Percentiles rank a stretch among this genome's conserved stretches.
Conservation (phyloP, 2,113 vertebrate genomes). For the Phocoena phocoena region DNA sequence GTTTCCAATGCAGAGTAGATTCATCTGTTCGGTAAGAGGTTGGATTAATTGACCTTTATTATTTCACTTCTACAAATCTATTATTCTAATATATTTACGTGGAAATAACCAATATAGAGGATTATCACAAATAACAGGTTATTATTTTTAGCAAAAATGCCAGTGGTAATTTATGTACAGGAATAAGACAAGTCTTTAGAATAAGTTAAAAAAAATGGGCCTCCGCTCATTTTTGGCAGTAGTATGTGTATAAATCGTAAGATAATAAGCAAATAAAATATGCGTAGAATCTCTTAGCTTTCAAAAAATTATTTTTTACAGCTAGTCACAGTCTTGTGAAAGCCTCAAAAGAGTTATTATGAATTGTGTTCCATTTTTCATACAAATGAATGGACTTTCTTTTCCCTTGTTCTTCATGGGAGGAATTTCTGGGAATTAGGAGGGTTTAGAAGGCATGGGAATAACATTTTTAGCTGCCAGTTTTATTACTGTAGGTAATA, state of each 20-base stretch:
- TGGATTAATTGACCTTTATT: neutral
- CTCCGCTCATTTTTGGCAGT: neutral
- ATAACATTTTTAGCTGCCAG: neutral
- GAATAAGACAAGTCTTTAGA: neutral
- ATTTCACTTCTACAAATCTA: slow-evolving; percentile 1
- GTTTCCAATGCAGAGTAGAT: neutral
- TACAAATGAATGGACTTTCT: slow-evolving; percentile 18
- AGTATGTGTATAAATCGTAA: neutral
- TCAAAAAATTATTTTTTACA: slow-evolving; percentile 41
- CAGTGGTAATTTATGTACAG: neutral
- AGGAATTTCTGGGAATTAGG: neutral
- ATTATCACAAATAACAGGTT: neutral
- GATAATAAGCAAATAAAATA: neutral
- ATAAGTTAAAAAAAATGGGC: neutral
- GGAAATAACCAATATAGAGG: neutral
- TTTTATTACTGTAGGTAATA: neutral
- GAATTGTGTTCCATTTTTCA: slow-evolving; percentile 25
- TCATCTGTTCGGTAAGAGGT: neutral
- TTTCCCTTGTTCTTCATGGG: slow-evolving; percentile 1
- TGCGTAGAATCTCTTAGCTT: neutral
- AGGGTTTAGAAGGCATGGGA: neutral
- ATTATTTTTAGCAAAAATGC: neutral
- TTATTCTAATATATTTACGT: neutral
- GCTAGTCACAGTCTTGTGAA: neutral
- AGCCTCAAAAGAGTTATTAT: slow-evolving; percentile 3